Percentiles rank a stretch among this genome's conserved stretches.
Evolutionary conservation across 2,797 vertebrate species (phyloP).

Genomic region (Falco peregrinus): DNA sequence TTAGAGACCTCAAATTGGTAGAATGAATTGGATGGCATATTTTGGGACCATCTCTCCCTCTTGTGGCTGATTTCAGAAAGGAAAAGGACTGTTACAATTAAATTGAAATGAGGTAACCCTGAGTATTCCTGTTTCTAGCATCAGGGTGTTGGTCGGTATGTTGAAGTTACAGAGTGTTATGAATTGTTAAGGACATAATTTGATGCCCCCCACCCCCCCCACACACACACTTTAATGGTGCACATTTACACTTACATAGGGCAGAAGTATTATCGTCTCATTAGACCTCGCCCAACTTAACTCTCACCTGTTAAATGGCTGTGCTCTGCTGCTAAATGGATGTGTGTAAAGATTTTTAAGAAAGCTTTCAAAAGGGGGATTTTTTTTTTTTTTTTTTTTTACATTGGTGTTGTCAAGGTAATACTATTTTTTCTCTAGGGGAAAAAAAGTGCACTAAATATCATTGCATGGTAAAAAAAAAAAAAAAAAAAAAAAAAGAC

Average conservation of each 20-base stretch:
- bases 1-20: background rate
- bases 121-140: background rate
- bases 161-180: background rate
- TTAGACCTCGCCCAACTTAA: background rate
- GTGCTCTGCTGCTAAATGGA: background rate
- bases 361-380: background rate
- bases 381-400: background rate
- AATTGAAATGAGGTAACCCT: background rate
- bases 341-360: background rate
- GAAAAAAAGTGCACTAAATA: background rate
- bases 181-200: background rate
- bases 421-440: background rate
- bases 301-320: background rate
- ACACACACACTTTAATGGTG: fast-evolving
- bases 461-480: background rate
- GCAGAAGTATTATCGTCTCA: background rate
- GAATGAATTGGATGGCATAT: background rate
- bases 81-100: background rate
- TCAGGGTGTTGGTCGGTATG: background rate
- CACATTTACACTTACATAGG: background rate
- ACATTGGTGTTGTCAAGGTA: background rate
- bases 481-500: background rate
- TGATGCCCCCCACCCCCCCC: background rate
- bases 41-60: constrained; percentile 35
- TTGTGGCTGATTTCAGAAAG: constrained; percentile 9